Percentiles rank a stretch among this genome's conserved stretches.
Conservation (phyloP, 2,113 vertebrate species). For the Alethe castanea region DNA sequence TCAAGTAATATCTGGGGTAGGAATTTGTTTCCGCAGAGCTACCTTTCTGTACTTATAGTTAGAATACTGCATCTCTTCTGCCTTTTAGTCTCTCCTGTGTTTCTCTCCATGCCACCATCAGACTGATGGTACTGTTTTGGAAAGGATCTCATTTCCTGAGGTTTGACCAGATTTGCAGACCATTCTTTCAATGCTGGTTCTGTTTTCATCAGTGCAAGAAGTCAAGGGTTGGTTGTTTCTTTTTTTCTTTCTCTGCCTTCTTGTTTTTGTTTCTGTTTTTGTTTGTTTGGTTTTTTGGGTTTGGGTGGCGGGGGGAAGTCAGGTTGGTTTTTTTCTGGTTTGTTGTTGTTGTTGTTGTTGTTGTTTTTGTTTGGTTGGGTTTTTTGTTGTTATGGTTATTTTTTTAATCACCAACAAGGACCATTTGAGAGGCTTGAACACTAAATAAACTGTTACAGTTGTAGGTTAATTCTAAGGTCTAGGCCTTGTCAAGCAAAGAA, state of each 20-base stretch:
- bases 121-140: background rate
- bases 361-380: background rate
- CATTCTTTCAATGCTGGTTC: background rate
- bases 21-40: background rate
- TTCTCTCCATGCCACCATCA: background rate
- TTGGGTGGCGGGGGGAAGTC: too few species aligned
- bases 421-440: background rate
- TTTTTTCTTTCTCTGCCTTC: fast-evolving
- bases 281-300: background rate
- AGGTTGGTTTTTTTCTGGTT: background rate
- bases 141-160: background rate
- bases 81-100: background rate
- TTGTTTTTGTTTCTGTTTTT: too few species aligned
- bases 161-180: background rate
- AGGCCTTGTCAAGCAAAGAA: background rate
- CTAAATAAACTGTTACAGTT: background rate
- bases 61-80: background rate
- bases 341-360: background rate
- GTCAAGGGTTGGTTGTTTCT: background rate
- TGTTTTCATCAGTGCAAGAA: background rate
- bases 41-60: fast-evolving
- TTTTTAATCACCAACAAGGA: background rate
- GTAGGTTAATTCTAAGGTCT: background rate
- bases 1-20: fast-evolving
- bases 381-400: too few species aligned